A percentile compares a stretch with the other conserved stretches of the same genome.
Evolutionary conservation across 2,888 invertebrate genomes (phyloP).

Genomic region (Campaea margaritaria): DNA sequence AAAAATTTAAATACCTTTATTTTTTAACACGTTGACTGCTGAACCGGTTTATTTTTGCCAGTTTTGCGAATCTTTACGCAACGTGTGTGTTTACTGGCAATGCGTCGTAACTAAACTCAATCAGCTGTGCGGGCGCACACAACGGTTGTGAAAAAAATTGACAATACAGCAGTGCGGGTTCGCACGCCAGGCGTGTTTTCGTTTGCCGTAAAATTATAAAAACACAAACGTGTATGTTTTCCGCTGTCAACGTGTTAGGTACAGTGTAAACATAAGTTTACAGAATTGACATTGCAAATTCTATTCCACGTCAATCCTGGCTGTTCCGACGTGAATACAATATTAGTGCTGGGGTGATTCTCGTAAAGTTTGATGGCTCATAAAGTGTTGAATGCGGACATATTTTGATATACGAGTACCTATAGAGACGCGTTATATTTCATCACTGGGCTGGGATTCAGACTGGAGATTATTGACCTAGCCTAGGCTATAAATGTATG

Average conservation of each 20-base stretch:
- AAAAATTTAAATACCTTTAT: neutral
- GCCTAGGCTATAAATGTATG: slow-evolving; percentile 1
- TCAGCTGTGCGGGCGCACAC: too few species aligned
- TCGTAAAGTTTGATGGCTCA: slow-evolving; percentile 30
- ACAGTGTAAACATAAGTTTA: slow-evolving; percentile 1
- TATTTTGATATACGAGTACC: slow-evolving; percentile 26
- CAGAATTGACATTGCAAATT: slow-evolving; percentile 3
- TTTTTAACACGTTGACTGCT: too few species aligned
- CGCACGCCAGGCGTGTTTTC: too few species aligned
- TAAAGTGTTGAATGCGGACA: slow-evolving; percentile 30
- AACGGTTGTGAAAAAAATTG: too few species aligned
- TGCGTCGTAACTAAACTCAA: too few species aligned
- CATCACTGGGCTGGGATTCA: slow-evolving; percentile 14
- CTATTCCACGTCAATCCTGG: slow-evolving; percentile 5
- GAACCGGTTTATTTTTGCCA: too few species aligned
- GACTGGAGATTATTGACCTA: neutral
- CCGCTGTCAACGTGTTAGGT: too few species aligned
- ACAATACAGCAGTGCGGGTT: too few species aligned
- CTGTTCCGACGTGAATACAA: slow-evolving; percentile 21
- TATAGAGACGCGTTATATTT: slow-evolving; percentile 3
- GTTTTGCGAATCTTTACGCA: too few species aligned
- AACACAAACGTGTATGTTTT: too few species aligned
- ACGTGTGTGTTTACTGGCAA: too few species aligned
- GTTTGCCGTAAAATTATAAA: too few species aligned
- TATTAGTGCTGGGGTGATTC: slow-evolving; percentile 20